These are phyloP conservation scores for Athene noctua DNA, from an alignment of 2,113 vertebrate genomes.

Conservation along the genomic window DNA sequence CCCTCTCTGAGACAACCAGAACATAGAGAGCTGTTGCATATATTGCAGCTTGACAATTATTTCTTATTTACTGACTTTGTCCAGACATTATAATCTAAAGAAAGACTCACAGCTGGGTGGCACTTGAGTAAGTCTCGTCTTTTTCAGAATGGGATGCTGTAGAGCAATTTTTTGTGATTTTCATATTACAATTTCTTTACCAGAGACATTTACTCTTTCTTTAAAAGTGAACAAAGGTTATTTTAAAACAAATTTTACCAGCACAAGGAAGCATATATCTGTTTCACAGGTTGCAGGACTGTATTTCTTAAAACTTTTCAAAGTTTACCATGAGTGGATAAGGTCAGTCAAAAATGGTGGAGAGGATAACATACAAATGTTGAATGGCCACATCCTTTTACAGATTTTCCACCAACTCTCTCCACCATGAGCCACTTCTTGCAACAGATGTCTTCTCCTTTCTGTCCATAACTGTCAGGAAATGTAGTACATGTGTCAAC, in stretches of 20 bases:
- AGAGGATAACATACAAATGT: neutral
- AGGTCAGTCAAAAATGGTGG: neutral
- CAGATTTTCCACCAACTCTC: neutral
- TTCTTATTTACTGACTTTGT: neutral
- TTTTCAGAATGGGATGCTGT: neutral
- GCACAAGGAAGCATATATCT: neutral
- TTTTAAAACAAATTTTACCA: neutral
- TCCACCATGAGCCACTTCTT: neutral
- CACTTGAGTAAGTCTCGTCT: neutral
- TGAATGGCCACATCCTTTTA: neutral
- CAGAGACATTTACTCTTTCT: neutral
- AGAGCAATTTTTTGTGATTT: neutral
- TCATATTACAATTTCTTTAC: neutral
- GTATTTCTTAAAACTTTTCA: neutral
- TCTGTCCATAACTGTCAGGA: neutral
- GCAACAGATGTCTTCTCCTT: neutral
- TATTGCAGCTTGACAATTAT: neutral
- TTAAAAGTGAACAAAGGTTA: neutral
- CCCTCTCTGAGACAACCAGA: neutral
- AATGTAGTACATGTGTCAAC: neutral
- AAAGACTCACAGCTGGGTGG: neutral
- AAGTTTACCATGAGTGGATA: neutral
- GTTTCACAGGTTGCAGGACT: neutral
- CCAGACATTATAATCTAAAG: neutral
- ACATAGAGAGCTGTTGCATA: neutral